Conservation (phyloP, 2,888 invertebrate species). For the Caenorhabditis panamensis region DNA sequence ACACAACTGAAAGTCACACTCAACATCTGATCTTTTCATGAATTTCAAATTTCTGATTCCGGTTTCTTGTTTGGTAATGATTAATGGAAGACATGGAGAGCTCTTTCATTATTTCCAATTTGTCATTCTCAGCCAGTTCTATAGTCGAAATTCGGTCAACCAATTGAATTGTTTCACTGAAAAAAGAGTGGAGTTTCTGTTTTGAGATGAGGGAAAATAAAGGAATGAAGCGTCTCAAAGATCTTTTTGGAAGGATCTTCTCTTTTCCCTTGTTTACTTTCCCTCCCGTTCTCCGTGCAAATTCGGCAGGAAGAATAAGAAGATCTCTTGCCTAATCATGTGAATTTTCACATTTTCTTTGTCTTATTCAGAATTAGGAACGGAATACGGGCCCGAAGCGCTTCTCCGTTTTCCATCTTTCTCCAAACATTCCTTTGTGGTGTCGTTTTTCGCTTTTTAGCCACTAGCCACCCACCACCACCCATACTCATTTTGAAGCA, state of each 20-base stretch:
- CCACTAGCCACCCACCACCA: slow-evolving; percentile 14
- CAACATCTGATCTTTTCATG: slow-evolving; percentile 34
- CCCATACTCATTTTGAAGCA: slow-evolving; percentile 50
- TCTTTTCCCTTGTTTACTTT: slow-evolving; percentile 40
- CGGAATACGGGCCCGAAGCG: slow-evolving; percentile 36
- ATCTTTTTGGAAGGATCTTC: slow-evolving; percentile 13
- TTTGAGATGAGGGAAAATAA: too few relatives aligned
- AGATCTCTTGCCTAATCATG: slow-evolving; percentile 50
- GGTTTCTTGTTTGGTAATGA: background rate
- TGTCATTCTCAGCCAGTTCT: too few relatives aligned
- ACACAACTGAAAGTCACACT: slow-evolving; percentile 22
- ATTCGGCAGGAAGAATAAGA: slow-evolving; percentile 16
- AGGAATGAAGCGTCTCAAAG: slow-evolving; percentile 8
- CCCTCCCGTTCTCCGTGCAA: slow-evolving; percentile 12
- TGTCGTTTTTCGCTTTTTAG: slow-evolving; percentile 53
- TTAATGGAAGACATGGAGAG: background rate
- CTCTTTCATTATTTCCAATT: background rate
- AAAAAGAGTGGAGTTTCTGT: background rate
- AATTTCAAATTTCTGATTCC: slow-evolving; percentile 34
- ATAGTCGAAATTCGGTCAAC: too few relatives aligned
- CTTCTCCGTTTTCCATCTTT: slow-evolving; percentile 27
- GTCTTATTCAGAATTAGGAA: slow-evolving; percentile 53
- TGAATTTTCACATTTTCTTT: slow-evolving; percentile 59
- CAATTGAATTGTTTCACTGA: background rate
- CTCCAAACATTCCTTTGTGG: slow-evolving; percentile 51